These are phyloP conservation scores for Tokudaia muenninki DNA, from an alignment of 2,797 vertebrate species.

Conservation along the genomic window DNA sequence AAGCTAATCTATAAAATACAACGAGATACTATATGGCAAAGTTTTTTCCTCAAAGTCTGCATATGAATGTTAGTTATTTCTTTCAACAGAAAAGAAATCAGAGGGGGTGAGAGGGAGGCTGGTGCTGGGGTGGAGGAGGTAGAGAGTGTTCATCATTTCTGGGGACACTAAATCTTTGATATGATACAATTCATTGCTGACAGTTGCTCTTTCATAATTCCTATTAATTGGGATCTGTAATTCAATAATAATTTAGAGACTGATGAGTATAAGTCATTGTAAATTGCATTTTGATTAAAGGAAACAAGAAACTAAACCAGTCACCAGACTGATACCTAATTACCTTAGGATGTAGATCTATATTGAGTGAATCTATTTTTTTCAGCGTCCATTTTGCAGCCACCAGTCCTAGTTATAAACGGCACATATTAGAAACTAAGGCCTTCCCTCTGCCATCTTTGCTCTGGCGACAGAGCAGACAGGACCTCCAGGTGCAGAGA, in stretches of 20 bases:
- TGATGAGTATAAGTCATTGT: constrained; percentile 79
- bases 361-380: neutral
- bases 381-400: neutral
- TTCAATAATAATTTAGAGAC: constrained; percentile 83
- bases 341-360: constrained; percentile 39
- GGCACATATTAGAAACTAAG: neutral
- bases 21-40: constrained; percentile 62
- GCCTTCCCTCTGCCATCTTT: neutral
- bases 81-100: constrained; percentile 72
- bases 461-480: too few species aligned
- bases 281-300: constrained; percentile 71
- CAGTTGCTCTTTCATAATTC: constrained; percentile 80
- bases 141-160: constrained; percentile 60
- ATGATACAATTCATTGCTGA: constrained; percentile 73
- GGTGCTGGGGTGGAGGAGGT: too few species aligned
- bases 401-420: neutral
- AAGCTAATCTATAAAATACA: constrained; percentile 77
- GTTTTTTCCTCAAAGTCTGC: constrained; percentile 74
- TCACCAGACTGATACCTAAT: constrained; percentile 8
- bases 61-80: constrained; percentile 71
- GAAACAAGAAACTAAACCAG: constrained; percentile 52
- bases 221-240: constrained; percentile 81
- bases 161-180: constrained; percentile 80
- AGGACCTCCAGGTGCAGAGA: too few species aligned
- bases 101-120: neutral